These are phyloP conservation scores for Sylvia atricapilla DNA, from an alignment of 2,113 vertebrate species.

Conservation along the genomic window DNA sequence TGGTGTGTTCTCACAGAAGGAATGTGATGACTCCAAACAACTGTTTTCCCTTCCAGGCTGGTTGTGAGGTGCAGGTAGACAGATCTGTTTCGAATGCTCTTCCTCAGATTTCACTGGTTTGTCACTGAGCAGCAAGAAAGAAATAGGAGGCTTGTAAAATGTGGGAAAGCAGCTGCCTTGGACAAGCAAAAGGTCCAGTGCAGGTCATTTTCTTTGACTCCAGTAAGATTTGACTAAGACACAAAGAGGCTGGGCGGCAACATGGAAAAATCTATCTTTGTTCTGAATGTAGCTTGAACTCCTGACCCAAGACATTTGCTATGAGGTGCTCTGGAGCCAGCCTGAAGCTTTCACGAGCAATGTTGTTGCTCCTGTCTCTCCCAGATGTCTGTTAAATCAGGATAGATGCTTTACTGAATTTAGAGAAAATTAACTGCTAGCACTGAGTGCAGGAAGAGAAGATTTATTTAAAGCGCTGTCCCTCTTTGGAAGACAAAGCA, in stretches of 20 bases:
- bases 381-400: constrained; percentile 22
- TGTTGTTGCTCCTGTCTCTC: not conserved
- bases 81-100: not conserved
- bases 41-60: not conserved
- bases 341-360: not conserved
- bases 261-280: not conserved
- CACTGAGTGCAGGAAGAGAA: not conserved
- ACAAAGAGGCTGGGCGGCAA: not conserved
- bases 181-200: not conserved
- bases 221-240: not conserved
- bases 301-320: not conserved
- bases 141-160: not conserved
- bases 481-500: constrained; percentile 19
- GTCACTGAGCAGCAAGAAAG: not conserved
- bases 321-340: not conserved
- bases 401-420: not conserved
- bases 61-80: not conserved
- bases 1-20: not conserved
- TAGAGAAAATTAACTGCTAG: constrained; percentile 37
- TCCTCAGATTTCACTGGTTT: not conserved
- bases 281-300: not conserved
- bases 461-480: constrained; percentile 17
- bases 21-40: not conserved
- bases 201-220: not conserved
- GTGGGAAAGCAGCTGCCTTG: not conserved